phyloP scores from a whole-genome alignment of 1,140 invertebrate genomes.

The Dinothrombium tinctorium region DNA sequence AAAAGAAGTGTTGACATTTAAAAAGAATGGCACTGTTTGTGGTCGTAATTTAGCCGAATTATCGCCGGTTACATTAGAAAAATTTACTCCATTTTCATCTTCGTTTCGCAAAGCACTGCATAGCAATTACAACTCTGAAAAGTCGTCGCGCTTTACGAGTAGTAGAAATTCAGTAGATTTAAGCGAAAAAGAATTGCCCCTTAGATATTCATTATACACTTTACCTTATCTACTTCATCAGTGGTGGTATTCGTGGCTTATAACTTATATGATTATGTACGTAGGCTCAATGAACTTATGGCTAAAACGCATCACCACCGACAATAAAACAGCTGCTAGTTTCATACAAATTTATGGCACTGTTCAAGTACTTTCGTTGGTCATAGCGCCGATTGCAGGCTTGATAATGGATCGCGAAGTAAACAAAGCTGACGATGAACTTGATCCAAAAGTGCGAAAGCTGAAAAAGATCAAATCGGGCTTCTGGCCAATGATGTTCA shows the following conservation, averaged over 20 bases:
- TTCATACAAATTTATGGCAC: constrained; percentile 14
- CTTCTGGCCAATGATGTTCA: constrained; percentile 16
- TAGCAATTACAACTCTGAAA: too few relatives aligned
- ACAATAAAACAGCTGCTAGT: constrained; percentile 3
- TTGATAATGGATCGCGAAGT: constrained; percentile 14
- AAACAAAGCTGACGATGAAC: constrained; percentile 4
- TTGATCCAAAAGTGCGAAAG: constrained; percentile 11
- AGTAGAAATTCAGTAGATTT: not conserved
- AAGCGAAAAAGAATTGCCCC: not conserved
- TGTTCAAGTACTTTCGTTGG: constrained; percentile 12
- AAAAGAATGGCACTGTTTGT: not conserved
- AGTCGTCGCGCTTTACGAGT: too few relatives aligned
- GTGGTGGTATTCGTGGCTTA: constrained; percentile 16
- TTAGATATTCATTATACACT: constrained; percentile 9
- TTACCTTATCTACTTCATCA: constrained; percentile 13
- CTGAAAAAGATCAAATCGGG: constrained; percentile 12
- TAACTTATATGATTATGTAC: constrained; percentile 16
- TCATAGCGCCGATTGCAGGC: constrained; percentile 13
- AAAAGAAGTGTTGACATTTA: too few relatives aligned
- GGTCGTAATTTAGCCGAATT: not conserved
- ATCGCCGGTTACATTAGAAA: not conserved
- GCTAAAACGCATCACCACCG: constrained; percentile 9
- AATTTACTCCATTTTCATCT: too few relatives aligned
- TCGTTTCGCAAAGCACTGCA: too few relatives aligned
- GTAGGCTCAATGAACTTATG: constrained; percentile 15